Evolutionary conservation across 2,797 vertebrate species (phyloP), one percentile per base, ranked within the genome.

Genomic region (Clarias laeviceps): DNA sequence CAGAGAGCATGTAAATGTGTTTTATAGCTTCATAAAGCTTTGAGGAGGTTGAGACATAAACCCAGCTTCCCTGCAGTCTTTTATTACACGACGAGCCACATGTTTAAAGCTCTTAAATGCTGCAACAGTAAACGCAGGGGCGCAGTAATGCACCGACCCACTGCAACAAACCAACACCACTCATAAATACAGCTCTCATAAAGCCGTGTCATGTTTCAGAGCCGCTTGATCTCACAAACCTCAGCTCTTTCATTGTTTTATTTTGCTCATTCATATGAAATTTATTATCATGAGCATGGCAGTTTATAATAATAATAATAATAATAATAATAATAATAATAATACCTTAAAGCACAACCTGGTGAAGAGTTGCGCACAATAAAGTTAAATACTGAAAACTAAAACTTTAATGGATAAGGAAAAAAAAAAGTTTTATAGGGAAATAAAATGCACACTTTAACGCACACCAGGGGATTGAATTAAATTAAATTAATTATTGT

Each of bases 1-100:
- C 88, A 59, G 89, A 92, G 90, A 86, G 88, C 90, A 93, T 94
- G 94, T 94, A 94, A 95, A 95, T 93, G 93, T 93, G 91, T 93
- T 95, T 96, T 94, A 95, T 92, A 90, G 91, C 85, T 85, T 84
- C 92, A 93, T 94, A 94, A 95, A 95, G 92, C 92, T 90, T 88
- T 2, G 79, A 91, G 90, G 91, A 93, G 92, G 91, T 92, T 70
- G 34, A 79, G 88, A 84, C 88, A 88, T 89, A 70, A 92, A 91
- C 92, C 93, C 91, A 89, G 91, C 88, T 88, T 90, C 37, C 90
- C 88, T 91, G 69, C 82, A 87, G 78, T 80, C 80, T 91, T 94
- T 94, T 93, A 94, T 94, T 93, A 91, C 68, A 82, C 82, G 90
- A 27, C 27, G 24, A 37, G 37, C 84, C 87, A 89, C 89, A 91